Evolutionary conservation across 2,797 vertebrate species (phyloP).

Genomic region (Otus scops): DNA sequence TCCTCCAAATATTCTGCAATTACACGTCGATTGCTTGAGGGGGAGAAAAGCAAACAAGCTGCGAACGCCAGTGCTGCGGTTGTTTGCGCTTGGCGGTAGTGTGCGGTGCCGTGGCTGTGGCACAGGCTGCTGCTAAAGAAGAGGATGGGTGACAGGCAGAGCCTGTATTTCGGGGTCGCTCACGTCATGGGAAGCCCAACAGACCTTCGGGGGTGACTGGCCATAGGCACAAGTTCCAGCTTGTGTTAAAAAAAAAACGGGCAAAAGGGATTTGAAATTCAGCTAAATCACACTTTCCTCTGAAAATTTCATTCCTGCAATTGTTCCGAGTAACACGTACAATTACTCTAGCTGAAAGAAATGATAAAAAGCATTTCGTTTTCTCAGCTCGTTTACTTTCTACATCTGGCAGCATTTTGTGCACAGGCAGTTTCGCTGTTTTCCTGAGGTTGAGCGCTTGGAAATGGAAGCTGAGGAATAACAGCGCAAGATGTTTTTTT

Average conservation of each 20-base stretch:
- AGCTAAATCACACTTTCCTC: not conserved
- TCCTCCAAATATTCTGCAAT: constrained; percentile 16
- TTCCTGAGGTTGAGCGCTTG: not conserved
- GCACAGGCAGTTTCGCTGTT: not conserved
- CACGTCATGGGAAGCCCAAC: not conserved
- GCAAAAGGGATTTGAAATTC: not conserved
- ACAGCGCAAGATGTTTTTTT: not conserved
- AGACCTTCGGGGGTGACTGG: not conserved
- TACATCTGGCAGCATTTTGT: constrained; percentile 37
- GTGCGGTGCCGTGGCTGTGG: not conserved
- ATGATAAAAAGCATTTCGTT: constrained; percentile 41
- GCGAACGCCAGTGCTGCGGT: not conserved
- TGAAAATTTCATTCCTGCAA: constrained; percentile 22
- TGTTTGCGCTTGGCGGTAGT: not conserved
- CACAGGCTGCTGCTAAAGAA: not conserved
- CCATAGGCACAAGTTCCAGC: not conserved
- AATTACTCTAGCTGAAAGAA: constrained; percentile 34
- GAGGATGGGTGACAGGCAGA: not conserved
- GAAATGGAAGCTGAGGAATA: constrained; percentile 33
- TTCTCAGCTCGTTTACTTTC: constrained; percentile 57
- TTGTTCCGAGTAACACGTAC: not conserved
- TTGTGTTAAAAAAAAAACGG: not conserved
- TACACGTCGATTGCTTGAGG: not conserved
- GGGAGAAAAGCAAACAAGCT: not conserved
- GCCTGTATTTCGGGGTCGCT: not conserved